Percentiles rank a stretch among this genome's conserved stretches.
Evolutionary conservation across 1,140 invertebrate species (phyloP).

Genomic region (Drosophila sproati): DNA sequence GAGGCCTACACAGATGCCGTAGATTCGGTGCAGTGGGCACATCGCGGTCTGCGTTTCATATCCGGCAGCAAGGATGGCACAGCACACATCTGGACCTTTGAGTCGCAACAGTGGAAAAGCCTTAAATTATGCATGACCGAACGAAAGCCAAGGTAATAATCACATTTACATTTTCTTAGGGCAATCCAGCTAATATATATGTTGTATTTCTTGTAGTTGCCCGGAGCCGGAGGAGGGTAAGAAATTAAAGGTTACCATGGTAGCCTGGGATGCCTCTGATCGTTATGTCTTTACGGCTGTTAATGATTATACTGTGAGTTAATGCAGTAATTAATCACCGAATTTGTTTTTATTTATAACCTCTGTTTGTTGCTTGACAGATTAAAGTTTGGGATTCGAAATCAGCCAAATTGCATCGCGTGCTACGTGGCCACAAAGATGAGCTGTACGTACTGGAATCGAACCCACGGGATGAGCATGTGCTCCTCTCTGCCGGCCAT

Average conservation of each 20-base stretch:
- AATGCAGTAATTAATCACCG: background rate
- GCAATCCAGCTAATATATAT: background rate
- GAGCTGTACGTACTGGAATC: constrained; percentile 97
- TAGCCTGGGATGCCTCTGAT: constrained; percentile 96
- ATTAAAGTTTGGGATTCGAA: constrained; percentile 96
- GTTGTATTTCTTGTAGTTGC: constrained; percentile 80
- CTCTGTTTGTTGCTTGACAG: constrained; percentile 34
- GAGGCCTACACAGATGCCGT: constrained; percentile 97
- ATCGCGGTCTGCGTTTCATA: constrained; percentile 93
- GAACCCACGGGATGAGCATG: constrained; percentile 93
- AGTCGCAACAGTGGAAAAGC: constrained; percentile 95
- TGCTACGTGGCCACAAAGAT: constrained; percentile 93
- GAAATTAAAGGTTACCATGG: constrained; percentile 96
- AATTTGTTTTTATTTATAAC: too few species aligned
- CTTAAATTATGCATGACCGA: constrained; percentile 90
- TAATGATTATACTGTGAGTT: constrained; percentile 86
- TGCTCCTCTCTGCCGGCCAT: constrained; percentile 96
- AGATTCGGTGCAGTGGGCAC: constrained; percentile 98
- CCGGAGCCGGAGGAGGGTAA: constrained; percentile 87
- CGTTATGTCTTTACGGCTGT: constrained; percentile 95
- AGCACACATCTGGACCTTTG: constrained; percentile 96
- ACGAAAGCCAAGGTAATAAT: constrained; percentile 88
- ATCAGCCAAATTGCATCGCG: constrained; percentile 88
- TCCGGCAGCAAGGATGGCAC: constrained; percentile 99
- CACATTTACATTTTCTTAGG: background rate